phyloP scores from a whole-genome alignment of 2,797 vertebrate species.

The Arvicola amphibius region DNA sequence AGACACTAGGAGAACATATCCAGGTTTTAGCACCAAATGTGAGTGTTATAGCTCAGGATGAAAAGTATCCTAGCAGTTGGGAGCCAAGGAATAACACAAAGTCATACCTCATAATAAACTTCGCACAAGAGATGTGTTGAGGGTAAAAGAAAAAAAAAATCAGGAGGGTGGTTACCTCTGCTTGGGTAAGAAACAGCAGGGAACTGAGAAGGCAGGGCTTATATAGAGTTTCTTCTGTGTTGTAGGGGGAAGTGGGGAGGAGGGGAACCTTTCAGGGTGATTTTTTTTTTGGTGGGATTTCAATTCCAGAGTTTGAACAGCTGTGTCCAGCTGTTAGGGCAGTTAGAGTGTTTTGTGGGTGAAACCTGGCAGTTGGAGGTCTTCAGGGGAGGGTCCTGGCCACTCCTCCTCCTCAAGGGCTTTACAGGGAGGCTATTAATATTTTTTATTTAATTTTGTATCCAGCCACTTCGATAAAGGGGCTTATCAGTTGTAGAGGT shows the following conservation, averaged over 20 bases:
- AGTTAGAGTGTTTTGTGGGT: neutral
- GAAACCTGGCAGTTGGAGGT: neutral
- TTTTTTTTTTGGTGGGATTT: neutral
- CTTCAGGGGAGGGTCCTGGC: neutral
- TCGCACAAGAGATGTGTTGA: neutral
- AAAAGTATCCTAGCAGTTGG: neutral
- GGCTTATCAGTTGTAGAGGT: neutral
- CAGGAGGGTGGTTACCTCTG: neutral
- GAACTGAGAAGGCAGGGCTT: neutral
- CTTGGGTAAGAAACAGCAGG: neutral
- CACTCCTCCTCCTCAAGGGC: too few species aligned
- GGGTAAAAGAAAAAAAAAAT: neutral
- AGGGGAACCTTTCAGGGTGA: neutral
- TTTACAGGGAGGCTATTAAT: neutral
- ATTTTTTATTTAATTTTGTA: neutral
- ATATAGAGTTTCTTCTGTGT: neutral
- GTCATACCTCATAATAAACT: neutral
- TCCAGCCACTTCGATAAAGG: neutral
- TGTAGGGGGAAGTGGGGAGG: too few species aligned
- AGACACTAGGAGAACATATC: neutral
- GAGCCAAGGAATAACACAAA: neutral
- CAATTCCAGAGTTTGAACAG: neutral
- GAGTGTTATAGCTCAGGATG: neutral
- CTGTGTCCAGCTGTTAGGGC: neutral
- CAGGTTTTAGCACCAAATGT: neutral